Percentiles rank a stretch among this genome's conserved stretches.
These are phyloP conservation scores for Macrotis lagotis DNA, from an alignment of 2,113 vertebrate genomes.

Conservation along the genomic window DNA sequence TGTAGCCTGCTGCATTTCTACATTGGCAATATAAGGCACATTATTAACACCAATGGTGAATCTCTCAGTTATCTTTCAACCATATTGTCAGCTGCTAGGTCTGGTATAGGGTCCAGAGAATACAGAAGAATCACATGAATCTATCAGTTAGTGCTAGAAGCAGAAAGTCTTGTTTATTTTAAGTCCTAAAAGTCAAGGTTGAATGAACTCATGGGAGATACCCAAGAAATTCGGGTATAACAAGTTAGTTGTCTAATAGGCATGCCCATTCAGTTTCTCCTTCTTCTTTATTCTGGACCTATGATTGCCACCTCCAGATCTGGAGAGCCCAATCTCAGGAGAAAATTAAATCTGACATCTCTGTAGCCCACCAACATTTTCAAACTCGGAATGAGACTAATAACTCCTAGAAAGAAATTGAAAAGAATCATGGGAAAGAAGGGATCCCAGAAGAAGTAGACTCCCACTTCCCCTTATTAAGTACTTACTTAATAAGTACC, in stretches of 20 bases:
- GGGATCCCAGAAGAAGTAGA: background rate
- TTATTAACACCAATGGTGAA: background rate
- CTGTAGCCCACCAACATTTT: background rate
- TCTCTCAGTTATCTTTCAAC: background rate
- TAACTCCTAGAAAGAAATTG: background rate
- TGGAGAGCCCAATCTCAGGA: background rate
- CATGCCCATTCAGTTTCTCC: too few relatives aligned
- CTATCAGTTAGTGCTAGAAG: background rate
- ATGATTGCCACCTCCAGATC: background rate
- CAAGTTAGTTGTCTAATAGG: too few relatives aligned
- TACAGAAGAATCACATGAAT: background rate
- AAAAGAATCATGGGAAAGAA: background rate
- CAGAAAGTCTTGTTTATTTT: background rate
- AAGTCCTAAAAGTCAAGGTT: background rate
- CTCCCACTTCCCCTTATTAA: background rate
- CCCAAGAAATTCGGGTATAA: background rate
- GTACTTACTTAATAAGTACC: background rate
- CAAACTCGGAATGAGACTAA: background rate
- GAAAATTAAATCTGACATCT: too few relatives aligned
- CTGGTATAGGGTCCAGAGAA: background rate
- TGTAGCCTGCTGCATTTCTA: background rate
- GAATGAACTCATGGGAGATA: background rate
- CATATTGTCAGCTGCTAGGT: background rate
- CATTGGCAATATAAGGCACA: background rate
- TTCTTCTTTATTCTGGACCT: too few relatives aligned